Base-by-base conservation (phyloP, 2,797 vertebrate species). In the Catharus ustulatus region DNA sequence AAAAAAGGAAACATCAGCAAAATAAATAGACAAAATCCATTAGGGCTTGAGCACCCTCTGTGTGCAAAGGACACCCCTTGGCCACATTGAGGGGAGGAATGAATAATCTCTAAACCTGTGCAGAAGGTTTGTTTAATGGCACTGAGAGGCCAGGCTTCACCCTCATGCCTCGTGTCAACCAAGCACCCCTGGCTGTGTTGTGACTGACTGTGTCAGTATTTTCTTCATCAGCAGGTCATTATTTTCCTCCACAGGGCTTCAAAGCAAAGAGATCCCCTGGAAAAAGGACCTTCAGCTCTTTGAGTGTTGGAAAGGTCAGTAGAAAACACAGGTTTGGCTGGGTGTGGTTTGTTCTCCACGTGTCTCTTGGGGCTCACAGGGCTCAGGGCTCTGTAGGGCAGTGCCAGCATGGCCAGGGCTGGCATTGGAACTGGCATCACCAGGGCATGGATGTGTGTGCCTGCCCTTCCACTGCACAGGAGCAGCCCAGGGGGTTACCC, bases 271-370 rank as follows among this genome's bases (percentile, higher is more conserved):
- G 8, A n/a, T 98, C 27, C 90, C 98, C 22, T 99, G 98, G 98
- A 99, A 98, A 91, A 98, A 84, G 51, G 98, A 99, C 94, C 95
- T 91, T 87, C 97, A 95, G 77, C 97, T 98, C 49, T 98, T 98
- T 55, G 85, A 97, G 77, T 97, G 98, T 3, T 98, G 98, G 98
- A 98, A 98, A 98, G 98, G 98, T 99, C 84, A 66, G 95, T 87
- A 15, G 73, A 26, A 90, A 13, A 30, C 0, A 0, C 22, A 29
- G 45, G 24, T 42, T 81, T 78, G 61, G 45, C 51, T 57, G 52
- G 42, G 13, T 3, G 18, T 67, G 57, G 13, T 49, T 17, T 12
- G 63, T 6, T 48, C 62, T 69, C 62, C 46, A 9, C 0, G 0
- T 34, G 20, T 43, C 69, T 43, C 5, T 4, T 5, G 42, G 48